phyloP scores from a whole-genome alignment of 2,888 invertebrate species.

The Pimpla rufipes region DNA sequence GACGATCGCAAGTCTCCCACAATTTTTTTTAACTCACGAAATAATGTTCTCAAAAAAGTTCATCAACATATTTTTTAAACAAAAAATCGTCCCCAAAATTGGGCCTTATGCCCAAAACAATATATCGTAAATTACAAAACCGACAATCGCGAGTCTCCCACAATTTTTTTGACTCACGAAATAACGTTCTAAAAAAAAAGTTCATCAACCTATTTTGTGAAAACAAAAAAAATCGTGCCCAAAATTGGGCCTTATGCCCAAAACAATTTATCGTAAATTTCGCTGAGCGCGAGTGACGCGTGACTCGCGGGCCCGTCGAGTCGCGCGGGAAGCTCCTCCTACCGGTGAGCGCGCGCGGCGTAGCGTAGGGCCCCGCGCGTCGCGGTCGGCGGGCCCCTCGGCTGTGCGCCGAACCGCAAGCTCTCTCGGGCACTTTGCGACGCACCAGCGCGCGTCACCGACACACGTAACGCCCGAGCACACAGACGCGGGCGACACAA shows the following conservation, averaged over 20 bases:
- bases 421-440: slow-evolving; percentile 34
- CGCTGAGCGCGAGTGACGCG: slow-evolving; percentile 26
- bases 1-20: too few species aligned
- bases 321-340: slow-evolving; percentile 47
- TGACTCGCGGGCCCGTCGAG: slow-evolving; percentile 14
- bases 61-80: too few species aligned
- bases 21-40: too few species aligned
- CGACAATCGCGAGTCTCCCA: too few species aligned
- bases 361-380: slow-evolving; percentile 52
- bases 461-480: slow-evolving; percentile 5
- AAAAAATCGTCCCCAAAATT: too few species aligned
- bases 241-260: too few species aligned
- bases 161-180: too few species aligned
- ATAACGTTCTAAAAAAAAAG: not conserved
- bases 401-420: slow-evolving; percentile 56
- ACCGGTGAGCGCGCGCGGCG: slow-evolving; percentile 37
- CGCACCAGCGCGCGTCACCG: slow-evolving; percentile 48
- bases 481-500: slow-evolving; percentile 19
- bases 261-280: slow-evolving; percentile 7
- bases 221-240: too few species aligned
- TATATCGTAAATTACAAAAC: slow-evolving; percentile 13
- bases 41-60: not conserved
- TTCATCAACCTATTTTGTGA: too few species aligned
- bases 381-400: slow-evolving; percentile 34
- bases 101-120: too few species aligned